Evolutionary conservation across 2,113 vertebrate species (phyloP), one percentile per base, ranked within the genome.

Genomic region (Hystrix brachyura): DNA sequence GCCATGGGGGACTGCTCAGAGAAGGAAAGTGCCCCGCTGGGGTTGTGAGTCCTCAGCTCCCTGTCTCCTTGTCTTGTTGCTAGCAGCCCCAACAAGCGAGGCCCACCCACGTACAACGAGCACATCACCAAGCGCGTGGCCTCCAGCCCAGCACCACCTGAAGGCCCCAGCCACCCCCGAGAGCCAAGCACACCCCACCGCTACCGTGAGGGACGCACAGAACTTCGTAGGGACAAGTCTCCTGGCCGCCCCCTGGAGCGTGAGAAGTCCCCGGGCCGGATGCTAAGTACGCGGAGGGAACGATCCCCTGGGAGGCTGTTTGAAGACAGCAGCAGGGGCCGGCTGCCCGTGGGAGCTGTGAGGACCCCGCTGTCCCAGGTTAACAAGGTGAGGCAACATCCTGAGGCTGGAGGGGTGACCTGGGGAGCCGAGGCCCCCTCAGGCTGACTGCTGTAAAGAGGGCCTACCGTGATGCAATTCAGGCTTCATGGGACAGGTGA

Each of bases 121-220:
- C 99, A 99, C 99, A 99, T 99, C 98, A 98, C 99, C 98, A 99
- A 99, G 98, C 98, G 99, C 0, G 98, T 99, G 97, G 99, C 99
- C 2, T 99, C 99, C 9, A 99, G 99, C 90, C 99, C 99, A 0
- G 99, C 99, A 0, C 99, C 99, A 1, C 99, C 99, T 0, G 99
- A 99, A 85, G 99, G 99, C 7, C 98, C 99, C 14, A 98, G 98
- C 97, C 99, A 99, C 97, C 99, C 99, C 38, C 99, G 99, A 74
- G 99, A 99, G 97, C 99, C 99, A 97, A 99, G 99, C 99, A 99
- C 99, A 34, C 99, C 99, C 0, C 99, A 99, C 84, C 99, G 99
- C 86, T 99, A 99, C 98, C 99, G 99, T 0, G 99, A 99, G 98
- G 99, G 99, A 3, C 98, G 99, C 97, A 99, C 99, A 0, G 99